Evolutionary conservation across 2,888 invertebrate species (phyloP).

Genomic region (Metallyticus violacea): DNA sequence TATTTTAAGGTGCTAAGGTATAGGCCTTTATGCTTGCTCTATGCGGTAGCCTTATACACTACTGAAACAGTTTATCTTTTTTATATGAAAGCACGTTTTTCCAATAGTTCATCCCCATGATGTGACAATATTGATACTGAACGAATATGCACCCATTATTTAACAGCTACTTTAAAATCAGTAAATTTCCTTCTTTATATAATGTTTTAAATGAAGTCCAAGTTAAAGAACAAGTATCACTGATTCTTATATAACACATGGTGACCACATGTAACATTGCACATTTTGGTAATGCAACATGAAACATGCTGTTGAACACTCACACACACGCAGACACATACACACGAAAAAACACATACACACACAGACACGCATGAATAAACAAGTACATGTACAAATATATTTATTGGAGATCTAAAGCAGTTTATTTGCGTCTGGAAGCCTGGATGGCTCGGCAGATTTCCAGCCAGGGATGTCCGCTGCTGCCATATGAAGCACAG

Average conservation of each 20-base stretch:
- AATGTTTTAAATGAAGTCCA: background rate
- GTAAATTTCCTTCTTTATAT: background rate
- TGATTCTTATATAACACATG: background rate
- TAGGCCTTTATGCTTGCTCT: background rate
- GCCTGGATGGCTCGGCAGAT: constrained; percentile 54
- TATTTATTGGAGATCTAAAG: background rate
- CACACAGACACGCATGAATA: too few relatives aligned
- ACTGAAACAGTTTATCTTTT: background rate
- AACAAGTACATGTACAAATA: background rate
- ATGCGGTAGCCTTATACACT: background rate
- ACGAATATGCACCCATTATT: background rate
- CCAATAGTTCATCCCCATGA: background rate
- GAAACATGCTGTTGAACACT: background rate
- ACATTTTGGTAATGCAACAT: background rate
- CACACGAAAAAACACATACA: background rate
- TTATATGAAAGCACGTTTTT: background rate
- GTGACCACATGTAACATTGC: background rate
- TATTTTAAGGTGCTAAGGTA: background rate
- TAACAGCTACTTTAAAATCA: background rate
- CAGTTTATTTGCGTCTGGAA: constrained; percentile 12
- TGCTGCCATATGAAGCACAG: constrained; percentile 50
- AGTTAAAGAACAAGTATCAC: background rate
- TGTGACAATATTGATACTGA: background rate
- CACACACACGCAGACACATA: background rate
- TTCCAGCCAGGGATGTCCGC: constrained; percentile 50